phyloP scores from a whole-genome alignment of 2,797 vertebrate genomes.

The Danio choprae region DNA sequence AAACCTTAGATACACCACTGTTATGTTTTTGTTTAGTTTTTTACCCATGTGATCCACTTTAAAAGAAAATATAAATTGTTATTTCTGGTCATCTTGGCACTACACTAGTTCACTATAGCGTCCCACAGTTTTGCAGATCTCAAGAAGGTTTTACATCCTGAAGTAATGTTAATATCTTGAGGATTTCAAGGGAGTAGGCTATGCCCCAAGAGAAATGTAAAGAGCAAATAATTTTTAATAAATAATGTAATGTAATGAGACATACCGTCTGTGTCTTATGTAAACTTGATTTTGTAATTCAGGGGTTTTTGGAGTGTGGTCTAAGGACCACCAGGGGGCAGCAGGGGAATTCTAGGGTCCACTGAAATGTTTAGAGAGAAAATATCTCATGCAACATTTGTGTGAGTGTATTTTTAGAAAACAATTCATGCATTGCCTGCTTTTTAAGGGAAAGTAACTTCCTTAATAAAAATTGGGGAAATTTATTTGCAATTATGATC shows the following conservation, averaged over 20 bases:
- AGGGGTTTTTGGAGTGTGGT: too few relatives aligned
- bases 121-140: slow-evolving; percentile 3
- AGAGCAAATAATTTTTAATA: slow-evolving; percentile 39
- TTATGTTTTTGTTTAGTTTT: background rate
- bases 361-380: too few relatives aligned
- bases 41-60: background rate
- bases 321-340: too few relatives aligned
- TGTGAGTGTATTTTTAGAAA: too few relatives aligned
- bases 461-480: too few relatives aligned
- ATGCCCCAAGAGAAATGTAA: slow-evolving; percentile 19
- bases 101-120: slow-evolving; percentile 19
- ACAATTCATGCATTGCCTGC: too few relatives aligned
- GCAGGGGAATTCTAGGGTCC: too few relatives aligned
- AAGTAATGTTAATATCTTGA: slow-evolving; percentile 14
- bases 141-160: background rate
- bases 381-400: too few relatives aligned
- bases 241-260: slow-evolving; percentile 37
- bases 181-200: slow-evolving; percentile 31
- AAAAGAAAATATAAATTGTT: slow-evolving; percentile 4
- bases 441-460: too few relatives aligned
- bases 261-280: background rate
- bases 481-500: too few relatives aligned
- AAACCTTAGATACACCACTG: slow-evolving; percentile 20
- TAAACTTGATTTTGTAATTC: background rate
- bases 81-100: slow-evolving; percentile 14